Conservation (phyloP, 2,113 vertebrate genomes). For the Cyphomyrus plagiostoma region DNA sequence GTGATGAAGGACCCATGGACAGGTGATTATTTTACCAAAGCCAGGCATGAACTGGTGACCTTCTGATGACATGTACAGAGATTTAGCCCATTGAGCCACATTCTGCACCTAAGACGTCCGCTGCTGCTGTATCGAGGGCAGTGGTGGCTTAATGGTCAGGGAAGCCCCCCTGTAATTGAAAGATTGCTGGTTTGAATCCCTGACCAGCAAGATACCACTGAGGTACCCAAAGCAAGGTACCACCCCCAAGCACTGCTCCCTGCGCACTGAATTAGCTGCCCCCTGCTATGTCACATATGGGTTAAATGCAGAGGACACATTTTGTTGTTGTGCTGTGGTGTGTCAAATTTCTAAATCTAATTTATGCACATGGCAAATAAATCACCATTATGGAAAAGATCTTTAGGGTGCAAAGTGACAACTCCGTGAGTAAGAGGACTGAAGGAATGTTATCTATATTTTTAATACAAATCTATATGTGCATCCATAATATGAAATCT, state of each 20-base stretch:
- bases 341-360: no score
- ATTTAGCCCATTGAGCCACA: neutral
- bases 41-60: neutral
- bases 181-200: no score
- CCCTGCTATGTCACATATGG: no score
- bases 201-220: no score
- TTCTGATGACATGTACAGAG: neutral
- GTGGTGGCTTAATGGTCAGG: no score
- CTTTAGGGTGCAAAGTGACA: neutral
- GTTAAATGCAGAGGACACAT: no score
- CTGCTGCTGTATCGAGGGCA: no score
- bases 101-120: neutral
- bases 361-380: neutral
- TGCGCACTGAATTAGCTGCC: no score
- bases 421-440: neutral
- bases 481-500: neutral
- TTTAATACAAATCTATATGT: neutral
- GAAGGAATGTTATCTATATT: neutral
- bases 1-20: neutral
- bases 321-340: no score
- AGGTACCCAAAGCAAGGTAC: no score
- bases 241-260: no score
- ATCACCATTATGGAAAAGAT: neutral
- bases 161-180: no score
- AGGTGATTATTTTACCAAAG: neutral